Evolutionary conservation across 1,140 invertebrate species (phyloP).

Genomic region (Calycopis cecrops): DNA sequence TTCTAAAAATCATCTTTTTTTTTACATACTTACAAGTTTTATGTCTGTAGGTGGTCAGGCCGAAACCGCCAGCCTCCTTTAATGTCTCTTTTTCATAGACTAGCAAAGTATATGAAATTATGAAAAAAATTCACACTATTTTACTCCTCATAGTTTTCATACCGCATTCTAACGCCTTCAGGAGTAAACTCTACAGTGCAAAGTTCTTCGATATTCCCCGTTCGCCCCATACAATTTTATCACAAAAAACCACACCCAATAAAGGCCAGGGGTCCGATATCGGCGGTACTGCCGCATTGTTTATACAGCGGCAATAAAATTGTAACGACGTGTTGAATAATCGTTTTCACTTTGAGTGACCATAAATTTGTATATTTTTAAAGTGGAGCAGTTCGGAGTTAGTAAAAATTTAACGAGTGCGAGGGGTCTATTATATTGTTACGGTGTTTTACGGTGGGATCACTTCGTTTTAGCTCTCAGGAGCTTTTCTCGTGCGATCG

Average conservation of each 20-base stretch:
- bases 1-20: no score
- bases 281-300: constrained; percentile 62
- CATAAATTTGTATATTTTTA: constrained; percentile 74
- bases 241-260: constrained; percentile 7
- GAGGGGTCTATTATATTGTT: constrained; percentile 67
- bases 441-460: constrained; percentile 38
- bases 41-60: no score
- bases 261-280: constrained; percentile 35
- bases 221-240: not conserved
- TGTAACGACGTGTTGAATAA: constrained; percentile 73
- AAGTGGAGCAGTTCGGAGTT: constrained; percentile 68
- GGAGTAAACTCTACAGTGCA: no score
- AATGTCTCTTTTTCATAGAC: no score
- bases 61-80: no score
- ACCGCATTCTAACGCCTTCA: no score
- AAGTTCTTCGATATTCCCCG: no score
- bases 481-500: not conserved
- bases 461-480: not conserved
- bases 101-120: no score
- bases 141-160: no score
- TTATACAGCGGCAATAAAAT: constrained; percentile 70
- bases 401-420: constrained; percentile 72
- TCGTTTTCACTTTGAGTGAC: constrained; percentile 69
- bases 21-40: no score
- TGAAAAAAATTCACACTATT: no score